phyloP scores from a whole-genome alignment of 1,140 invertebrate genomes.

The Telenomus remus region DNA sequence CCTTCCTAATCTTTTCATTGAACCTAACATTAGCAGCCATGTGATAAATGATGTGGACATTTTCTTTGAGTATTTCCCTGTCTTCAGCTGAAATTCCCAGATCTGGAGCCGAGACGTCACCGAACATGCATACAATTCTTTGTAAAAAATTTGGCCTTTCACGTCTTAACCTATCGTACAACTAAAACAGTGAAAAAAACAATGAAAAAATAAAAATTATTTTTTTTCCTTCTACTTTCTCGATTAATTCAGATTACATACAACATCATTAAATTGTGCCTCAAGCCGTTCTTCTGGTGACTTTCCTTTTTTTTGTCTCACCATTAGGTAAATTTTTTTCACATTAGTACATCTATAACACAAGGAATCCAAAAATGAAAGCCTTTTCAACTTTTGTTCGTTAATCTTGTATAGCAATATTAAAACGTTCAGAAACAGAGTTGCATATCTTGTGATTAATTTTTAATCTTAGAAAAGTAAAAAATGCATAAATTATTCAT shows the following conservation, averaged over 20 bases:
- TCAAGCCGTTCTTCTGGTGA: conserved; percentile 76
- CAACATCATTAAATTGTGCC: conserved; percentile 76
- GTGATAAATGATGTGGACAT: conserved; percentile 86
- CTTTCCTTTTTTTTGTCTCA: conserved; percentile 83
- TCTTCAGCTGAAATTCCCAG: conserved; percentile 78
- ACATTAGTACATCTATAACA: conserved; percentile 79
- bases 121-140: conserved; percentile 78
- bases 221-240: too few relatives aligned
- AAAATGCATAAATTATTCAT: too few relatives aligned
- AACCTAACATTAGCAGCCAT: conserved; percentile 92
- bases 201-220: too few relatives aligned
- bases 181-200: conserved; percentile 5
- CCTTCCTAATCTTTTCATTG: conserved; percentile 84
- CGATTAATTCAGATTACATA: too few relatives aligned
- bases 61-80: conserved; percentile 72
- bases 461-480: too few relatives aligned
- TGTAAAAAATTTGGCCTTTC: conserved; percentile 69
- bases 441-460: background rate
- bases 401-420: too few relatives aligned
- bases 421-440: too few relatives aligned
- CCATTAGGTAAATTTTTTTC: conserved; percentile 80
- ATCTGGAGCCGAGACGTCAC: conserved; percentile 77
- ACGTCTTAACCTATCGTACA: conserved; percentile 64
- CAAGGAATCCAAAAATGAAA: too few relatives aligned
- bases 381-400: too few relatives aligned